Evolutionary conservation across 2,888 invertebrate genomes (phyloP), one percentile per base, ranked within the genome.

Genomic region (Nemotelus pantherinus): DNA sequence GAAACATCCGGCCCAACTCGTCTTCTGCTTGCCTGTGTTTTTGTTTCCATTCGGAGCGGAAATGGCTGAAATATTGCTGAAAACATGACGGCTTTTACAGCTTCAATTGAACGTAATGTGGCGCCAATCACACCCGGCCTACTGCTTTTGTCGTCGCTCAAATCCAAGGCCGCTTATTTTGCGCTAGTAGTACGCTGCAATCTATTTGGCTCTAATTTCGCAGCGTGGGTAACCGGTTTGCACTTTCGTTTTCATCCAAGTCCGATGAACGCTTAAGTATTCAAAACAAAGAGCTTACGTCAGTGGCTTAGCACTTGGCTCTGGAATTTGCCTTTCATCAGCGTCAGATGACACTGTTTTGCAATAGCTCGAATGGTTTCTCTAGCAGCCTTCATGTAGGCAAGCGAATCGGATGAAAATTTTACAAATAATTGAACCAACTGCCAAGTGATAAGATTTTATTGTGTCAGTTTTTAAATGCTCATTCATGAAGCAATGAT

Each of bases 161-260:
- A 25, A 25, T 25, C 25, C 25, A 25, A 67, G 67, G 67, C 50
- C 67, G 47, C 44, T n/a, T 48, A 41, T 70, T 70, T 44, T 43
- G 70, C 55, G 70, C 70, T 55, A 70, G 55, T 47, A 2, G 41
- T 70, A 55, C 25, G 25, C 25, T 55, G 70, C 55, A 70, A 70
- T 55, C 3, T 39, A 43, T 55, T 70, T 55, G 70, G 70, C 6
- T 43, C 55, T 39, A 39, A 43, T 70, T 70, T 55, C 55, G n/a
- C 9, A 55, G 6, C 45, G 45, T 4, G 7, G 25, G 50, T 39
- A 47, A 70, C 70, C 70, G 70, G 70, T 70, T 67, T 70, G 10
- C 70, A 47, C 70, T 70, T 70, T 70, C 70, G 41, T 39, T 70
- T 68, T 70, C 70, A 9, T 43, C 47, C 7, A 7, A 7, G n/a